phyloP scores from a whole-genome alignment of 2,888 invertebrate genomes.

The Microctonus brassicae region DNA sequence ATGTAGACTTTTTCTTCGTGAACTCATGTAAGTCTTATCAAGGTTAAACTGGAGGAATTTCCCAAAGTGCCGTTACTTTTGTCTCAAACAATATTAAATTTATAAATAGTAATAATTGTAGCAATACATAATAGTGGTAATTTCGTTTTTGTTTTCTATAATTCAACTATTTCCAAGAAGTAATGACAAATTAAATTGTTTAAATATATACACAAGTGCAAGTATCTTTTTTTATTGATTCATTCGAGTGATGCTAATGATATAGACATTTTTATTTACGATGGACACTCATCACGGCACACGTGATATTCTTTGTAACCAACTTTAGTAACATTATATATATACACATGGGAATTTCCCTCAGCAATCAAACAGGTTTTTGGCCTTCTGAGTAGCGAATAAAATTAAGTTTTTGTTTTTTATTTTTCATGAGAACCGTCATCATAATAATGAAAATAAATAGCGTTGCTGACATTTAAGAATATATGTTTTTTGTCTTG shows the following conservation, averaged over 20 bases:
- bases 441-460: neutral
- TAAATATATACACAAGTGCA: neutral
- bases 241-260: neutral
- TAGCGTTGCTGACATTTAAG: neutral
- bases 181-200: neutral
- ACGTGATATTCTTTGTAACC: neutral
- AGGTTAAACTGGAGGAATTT: neutral
- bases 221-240: neutral
- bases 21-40: neutral
- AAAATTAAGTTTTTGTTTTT: neutral
- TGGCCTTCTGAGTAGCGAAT: neutral
- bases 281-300: neutral
- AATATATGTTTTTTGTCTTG: neutral
- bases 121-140: too few relatives aligned
- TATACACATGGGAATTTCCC: neutral
- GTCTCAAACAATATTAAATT: neutral
- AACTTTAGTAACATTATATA: neutral
- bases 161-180: neutral
- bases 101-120: too few relatives aligned
- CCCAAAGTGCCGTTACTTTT: neutral
- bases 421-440: neutral
- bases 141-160: neutral
- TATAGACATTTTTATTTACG: neutral
- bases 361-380: neutral
- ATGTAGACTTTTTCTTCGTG: neutral